Evolutionary conservation across 2,888 invertebrate species (phyloP).

Genomic region (Polydrusus pterygomalis): DNA sequence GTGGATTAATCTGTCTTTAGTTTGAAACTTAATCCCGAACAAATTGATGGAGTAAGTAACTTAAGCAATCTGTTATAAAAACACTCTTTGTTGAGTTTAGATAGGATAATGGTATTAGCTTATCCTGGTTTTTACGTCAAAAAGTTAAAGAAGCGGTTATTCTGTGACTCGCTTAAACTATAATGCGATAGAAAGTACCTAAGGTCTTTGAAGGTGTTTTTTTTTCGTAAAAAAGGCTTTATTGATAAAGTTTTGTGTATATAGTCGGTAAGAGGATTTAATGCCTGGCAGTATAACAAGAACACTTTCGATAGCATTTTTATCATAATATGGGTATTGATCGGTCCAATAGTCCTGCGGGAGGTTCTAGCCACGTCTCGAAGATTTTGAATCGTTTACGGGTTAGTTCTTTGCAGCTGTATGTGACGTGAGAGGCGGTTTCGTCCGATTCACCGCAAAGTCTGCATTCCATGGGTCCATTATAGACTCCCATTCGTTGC

Average conservation of each 20-base stretch:
- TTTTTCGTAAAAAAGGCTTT: background rate
- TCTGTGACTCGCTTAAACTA: background rate
- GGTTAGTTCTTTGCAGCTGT: no score
- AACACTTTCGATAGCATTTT: background rate
- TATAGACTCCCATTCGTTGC: no score
- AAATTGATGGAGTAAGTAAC: slow-evolving; percentile 25
- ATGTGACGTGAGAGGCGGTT: no score
- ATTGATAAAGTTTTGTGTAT: slow-evolving; percentile 6
- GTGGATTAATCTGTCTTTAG: slow-evolving; percentile 6
- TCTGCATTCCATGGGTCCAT: no score
- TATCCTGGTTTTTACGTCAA: background rate
- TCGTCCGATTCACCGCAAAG: no score
- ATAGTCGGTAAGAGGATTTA: background rate
- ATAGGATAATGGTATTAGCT: slow-evolving; percentile 19
- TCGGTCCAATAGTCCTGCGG: no score
- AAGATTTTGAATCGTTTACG: no score
- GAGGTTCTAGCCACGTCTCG: no score
- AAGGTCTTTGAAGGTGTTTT: background rate
- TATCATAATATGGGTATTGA: no score
- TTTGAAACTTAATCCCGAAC: slow-evolving; percentile 3
- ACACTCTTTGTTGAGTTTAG: slow-evolving; percentile 15
- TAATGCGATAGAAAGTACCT: background rate
- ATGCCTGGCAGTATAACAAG: background rate
- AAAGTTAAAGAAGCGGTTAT: slow-evolving; percentile 16
- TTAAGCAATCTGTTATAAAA: slow-evolving; percentile 22